Evolutionary conservation across 2,113 vertebrate genomes (phyloP), one percentile per base, ranked within the genome.

Genomic region (Anseranas semipalmata): DNA sequence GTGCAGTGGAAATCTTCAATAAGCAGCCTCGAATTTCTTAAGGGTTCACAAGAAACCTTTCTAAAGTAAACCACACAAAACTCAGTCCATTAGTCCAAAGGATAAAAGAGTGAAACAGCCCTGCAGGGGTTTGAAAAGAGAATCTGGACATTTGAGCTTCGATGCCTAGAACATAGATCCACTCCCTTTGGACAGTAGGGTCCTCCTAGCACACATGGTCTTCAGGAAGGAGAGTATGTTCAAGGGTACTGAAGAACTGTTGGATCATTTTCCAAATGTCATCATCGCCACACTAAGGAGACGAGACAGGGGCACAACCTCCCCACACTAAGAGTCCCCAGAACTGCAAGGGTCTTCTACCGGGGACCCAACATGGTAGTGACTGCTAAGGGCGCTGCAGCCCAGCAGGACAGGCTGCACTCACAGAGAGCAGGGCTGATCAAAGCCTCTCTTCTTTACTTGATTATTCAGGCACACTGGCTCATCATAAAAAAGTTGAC

Each of bases 111-210:
- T 48, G 63, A 33, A 46, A 20, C 45, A 56, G 39, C 85, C 63
- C 12, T 0, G 1, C 0, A 17, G 52, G 32, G 72, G 13, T 6
- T 10, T 79, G 81, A 16, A 55, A 59, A 24, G 17, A 24, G 48
- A 72, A 73, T 7, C 2, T 18, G 52, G 58, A 3, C 30, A 20
- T 16, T 16, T 12, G 78, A 63, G 35, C 46, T 58, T n/a, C 0
- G 4, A 37, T 12, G 56, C 6, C 19, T 20, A 13, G 50, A 37
- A 14, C 3, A 2, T 0, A 8, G 67, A 56, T 17, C 20, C 28
- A 7, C 32, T 33, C 70, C 50, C 41, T 27, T 30, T 41, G 20
- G 35, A n/a, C 79, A 32, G 28, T 52, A 30, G 20, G 45, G 37
- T 19, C 25, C 43, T 35, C 66, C 33, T 4, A 17, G 62, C 35